Conservation (phyloP, 2,797 vertebrate species). For the Nyctalus aviator region DNA sequence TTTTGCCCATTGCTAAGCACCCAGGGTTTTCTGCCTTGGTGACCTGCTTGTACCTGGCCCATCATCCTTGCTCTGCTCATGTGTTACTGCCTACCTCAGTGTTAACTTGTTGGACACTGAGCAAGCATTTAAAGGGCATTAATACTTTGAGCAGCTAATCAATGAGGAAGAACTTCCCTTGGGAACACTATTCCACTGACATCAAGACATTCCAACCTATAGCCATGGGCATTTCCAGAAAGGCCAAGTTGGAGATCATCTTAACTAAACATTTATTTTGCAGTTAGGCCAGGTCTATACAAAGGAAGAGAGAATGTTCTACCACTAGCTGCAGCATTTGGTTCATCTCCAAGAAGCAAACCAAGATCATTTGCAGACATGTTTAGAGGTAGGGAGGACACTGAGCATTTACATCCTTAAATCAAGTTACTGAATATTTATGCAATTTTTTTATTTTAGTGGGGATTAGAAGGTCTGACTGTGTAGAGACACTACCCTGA, state of each 20-base stretch:
- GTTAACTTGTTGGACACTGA: neutral
- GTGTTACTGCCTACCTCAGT: neutral
- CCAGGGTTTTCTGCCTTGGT: neutral
- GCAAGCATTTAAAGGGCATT: neutral
- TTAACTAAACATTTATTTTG: slow-evolving; percentile 61
- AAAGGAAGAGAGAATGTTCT: neutral
- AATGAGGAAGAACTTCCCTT: neutral
- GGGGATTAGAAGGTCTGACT: neutral
- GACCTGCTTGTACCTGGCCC: neutral
- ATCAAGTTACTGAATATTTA: slow-evolving; percentile 29
- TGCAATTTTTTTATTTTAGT: slow-evolving; percentile 5
- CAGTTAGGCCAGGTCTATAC: neutral
- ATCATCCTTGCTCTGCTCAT: neutral
- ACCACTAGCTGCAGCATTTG: neutral
- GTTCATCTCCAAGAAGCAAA: slow-evolving; percentile 36
- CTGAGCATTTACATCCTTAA: neutral
- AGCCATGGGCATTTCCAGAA: neutral
- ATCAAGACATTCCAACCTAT: neutral
- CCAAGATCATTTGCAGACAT: neutral
- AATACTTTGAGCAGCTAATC: neutral
- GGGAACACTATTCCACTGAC: neutral
- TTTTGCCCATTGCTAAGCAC: neutral
- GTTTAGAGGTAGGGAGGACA: slow-evolving; percentile 11
- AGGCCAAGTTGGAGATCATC: neutral
- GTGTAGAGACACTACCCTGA: neutral